These are phyloP conservation scores for Heliocidaris tuberculata DNA, from an alignment of 35 echinoderm and acorn worm species.

Conservation along the genomic window DNA sequence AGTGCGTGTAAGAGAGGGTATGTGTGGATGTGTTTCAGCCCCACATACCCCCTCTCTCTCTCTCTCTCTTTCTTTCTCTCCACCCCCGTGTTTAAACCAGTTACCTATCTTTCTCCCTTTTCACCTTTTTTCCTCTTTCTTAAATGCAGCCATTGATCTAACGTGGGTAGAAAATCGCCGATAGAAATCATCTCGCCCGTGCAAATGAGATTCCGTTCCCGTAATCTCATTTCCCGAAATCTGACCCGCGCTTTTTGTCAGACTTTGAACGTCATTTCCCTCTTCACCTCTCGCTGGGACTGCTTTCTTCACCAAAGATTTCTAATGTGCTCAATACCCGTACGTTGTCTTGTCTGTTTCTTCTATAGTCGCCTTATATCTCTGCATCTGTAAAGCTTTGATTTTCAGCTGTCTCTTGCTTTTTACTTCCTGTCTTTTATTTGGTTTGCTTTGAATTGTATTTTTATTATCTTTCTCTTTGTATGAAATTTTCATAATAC, in stretches of 20 bases:
- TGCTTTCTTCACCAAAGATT: neutral
- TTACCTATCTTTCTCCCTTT: neutral
- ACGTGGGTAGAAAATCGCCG: neutral
- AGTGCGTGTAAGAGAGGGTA: too few relatives aligned
- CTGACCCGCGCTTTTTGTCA: neutral
- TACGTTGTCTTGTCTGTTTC: too few relatives aligned
- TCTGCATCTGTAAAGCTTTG: too few relatives aligned
- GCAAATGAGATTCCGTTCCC: neutral
- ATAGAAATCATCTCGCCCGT: neutral
- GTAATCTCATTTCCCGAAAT: neutral
- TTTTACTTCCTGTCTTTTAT: too few relatives aligned
- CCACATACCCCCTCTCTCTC: too few relatives aligned
- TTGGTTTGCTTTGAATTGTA: too few relatives aligned
- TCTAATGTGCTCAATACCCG: too few relatives aligned
- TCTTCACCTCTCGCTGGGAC: neutral
- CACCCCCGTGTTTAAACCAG: neutral
- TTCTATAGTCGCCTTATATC: too few relatives aligned
- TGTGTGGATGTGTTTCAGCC: too few relatives aligned
- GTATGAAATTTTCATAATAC: too few relatives aligned
- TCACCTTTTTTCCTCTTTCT: neutral
- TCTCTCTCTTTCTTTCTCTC: neutral
- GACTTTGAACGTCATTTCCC: neutral
- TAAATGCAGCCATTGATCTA: neutral
- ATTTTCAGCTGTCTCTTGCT: too few relatives aligned
- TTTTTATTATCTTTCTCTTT: too few relatives aligned